Percentiles rank a stretch among this genome's conserved stretches.
phyloP scores from a whole-genome alignment of 2,888 invertebrate species.

The Lottia gigantea region DNA sequence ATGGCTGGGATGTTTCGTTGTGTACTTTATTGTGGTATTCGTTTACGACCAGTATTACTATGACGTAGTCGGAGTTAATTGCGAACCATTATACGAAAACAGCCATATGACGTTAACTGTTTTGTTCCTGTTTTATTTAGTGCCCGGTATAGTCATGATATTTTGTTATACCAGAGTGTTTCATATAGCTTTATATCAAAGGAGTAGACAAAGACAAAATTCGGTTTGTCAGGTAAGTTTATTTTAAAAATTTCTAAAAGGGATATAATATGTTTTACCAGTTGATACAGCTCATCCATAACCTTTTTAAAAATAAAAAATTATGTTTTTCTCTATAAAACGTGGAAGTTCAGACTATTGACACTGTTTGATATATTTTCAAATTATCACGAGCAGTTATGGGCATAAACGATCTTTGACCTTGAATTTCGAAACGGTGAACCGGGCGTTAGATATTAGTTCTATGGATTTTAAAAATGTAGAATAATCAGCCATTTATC shows the following conservation, averaged over 20 bases:
- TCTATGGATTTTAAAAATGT: too few relatives aligned
- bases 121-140: conserved; percentile 34
- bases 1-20: conserved; percentile 32
- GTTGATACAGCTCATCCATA: too few relatives aligned
- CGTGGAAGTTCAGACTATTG: too few relatives aligned
- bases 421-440: too few relatives aligned
- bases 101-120: conserved; percentile 34
- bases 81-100: conserved; percentile 39
- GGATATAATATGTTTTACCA: too few relatives aligned
- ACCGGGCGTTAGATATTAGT: too few relatives aligned
- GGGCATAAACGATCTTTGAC: too few relatives aligned
- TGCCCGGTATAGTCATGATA: conserved; percentile 33
- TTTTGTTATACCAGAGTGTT: conserved; percentile 28
- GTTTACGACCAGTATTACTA: conserved; percentile 37
- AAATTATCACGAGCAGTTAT: too few relatives aligned
- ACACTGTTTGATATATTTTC: too few relatives aligned
- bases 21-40: conserved; percentile 36
- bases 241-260: background rate
- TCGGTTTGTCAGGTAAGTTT: background rate
- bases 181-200: conserved; percentile 10
- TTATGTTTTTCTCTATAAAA: too few relatives aligned
- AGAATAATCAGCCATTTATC: too few relatives aligned
- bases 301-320: too few relatives aligned
- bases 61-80: conserved; percentile 39
- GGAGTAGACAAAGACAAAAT: background rate